Evolutionary conservation across 2,797 vertebrate species (phyloP).

Genomic region (Oreonectes daqikongensis): DNA sequence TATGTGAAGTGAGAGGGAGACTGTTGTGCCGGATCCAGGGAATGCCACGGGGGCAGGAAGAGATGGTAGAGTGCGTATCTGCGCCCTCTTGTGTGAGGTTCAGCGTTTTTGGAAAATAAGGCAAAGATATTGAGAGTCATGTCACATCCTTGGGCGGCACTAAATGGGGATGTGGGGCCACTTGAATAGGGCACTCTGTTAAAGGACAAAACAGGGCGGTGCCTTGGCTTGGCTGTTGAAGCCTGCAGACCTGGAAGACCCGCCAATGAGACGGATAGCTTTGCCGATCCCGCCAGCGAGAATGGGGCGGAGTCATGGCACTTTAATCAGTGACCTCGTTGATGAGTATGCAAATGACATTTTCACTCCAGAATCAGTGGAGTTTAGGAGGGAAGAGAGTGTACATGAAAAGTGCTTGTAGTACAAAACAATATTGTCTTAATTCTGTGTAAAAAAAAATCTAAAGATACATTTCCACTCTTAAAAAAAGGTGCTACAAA

Average conservation of each 20-base stretch:
- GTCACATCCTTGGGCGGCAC: slow-evolving; percentile 70
- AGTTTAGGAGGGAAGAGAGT: slow-evolving; percentile 21
- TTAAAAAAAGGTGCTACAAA: too few relatives aligned
- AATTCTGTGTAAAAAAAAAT: not conserved
- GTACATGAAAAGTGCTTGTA: not conserved
- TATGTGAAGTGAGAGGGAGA: slow-evolving; percentile 30
- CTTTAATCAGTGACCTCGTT: slow-evolving; percentile 51
- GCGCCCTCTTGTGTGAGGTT: slow-evolving; percentile 68
- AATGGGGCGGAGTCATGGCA: slow-evolving; percentile 38
- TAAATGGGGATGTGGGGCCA: slow-evolving; percentile 62
- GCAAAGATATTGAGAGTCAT: slow-evolving; percentile 69
- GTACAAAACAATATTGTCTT: not conserved
- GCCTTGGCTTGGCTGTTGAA: slow-evolving; percentile 60
- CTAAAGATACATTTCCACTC: not conserved
- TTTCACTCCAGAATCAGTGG: not conserved
- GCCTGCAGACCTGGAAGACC: slow-evolving; percentile 55
- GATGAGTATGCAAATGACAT: slow-evolving; percentile 49
- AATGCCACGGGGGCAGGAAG: slow-evolving; percentile 6
- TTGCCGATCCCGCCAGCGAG: slow-evolving; percentile 16
- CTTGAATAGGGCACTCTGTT: slow-evolving; percentile 69
- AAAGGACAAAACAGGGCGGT: slow-evolving; percentile 64
- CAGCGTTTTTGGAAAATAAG: slow-evolving; percentile 69
- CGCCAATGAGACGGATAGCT: slow-evolving; percentile 56
- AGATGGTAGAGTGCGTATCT: slow-evolving; percentile 53
- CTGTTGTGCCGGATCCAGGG: not conserved